Evolutionary conservation across 2,113 vertebrate genomes (phyloP).

Genomic region (Andinoacara biseriatus): DNA sequence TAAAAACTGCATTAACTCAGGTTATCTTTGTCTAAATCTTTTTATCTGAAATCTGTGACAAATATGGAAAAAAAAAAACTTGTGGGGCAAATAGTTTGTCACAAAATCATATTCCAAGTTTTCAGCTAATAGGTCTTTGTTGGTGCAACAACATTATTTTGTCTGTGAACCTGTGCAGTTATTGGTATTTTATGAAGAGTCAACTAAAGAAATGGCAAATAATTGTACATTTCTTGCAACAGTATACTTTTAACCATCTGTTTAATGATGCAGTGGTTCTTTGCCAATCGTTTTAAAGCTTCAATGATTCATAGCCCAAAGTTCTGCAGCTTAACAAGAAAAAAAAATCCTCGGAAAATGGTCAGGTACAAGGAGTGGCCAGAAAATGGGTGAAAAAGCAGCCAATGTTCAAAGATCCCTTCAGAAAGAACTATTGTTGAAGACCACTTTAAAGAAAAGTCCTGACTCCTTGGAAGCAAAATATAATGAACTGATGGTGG

Average conservation of each 20-base stretch:
- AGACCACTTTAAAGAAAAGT: not conserved
- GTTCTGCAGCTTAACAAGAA: not conserved
- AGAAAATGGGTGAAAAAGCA: not conserved
- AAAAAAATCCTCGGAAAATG: accelerated
- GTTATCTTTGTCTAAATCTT: too few relatives aligned
- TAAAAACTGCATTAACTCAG: too few relatives aligned
- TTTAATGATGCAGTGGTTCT: too few relatives aligned
- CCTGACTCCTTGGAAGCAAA: not conserved
- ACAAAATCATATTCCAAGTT: not conserved
- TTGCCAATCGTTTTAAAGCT: not conserved
- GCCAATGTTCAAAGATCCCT: not conserved
- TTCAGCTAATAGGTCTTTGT: not conserved
- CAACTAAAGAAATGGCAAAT: not conserved
- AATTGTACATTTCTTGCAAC: too few relatives aligned
- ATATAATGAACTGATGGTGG: not conserved
- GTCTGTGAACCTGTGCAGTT: not conserved
- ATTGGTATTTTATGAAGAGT: not conserved
- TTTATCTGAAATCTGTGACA: too few relatives aligned
- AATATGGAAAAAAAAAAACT: too few relatives aligned
- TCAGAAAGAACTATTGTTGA: not conserved
- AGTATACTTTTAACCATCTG: too few relatives aligned
- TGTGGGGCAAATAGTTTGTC: not conserved
- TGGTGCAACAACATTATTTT: not conserved
- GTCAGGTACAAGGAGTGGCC: not conserved
- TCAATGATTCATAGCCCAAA: not conserved